phyloP scores from a whole-genome alignment of 2,797 vertebrate genomes.

The Tinamus major region DNA sequence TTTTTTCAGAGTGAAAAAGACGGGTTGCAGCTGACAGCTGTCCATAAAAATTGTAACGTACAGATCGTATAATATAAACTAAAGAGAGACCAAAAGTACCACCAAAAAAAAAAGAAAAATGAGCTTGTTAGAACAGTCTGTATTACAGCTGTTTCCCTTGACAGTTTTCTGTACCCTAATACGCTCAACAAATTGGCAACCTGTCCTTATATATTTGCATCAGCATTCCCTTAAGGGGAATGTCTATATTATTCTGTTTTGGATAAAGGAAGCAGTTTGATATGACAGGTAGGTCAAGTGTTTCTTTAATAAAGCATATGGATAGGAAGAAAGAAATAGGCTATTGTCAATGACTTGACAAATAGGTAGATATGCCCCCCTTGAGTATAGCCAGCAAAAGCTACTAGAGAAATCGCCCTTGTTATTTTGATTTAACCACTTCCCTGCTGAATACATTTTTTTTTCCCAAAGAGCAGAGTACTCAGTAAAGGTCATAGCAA shows the following conservation, averaged over 20 bases:
- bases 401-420: constrained; percentile 82
- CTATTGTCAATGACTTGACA: constrained; percentile 84
- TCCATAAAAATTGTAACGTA: constrained; percentile 77
- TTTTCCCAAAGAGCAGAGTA: background rate
- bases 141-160: constrained; percentile 88
- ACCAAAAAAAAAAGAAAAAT: constrained; percentile 82
- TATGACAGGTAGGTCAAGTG: constrained; percentile 92
- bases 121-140: constrained; percentile 94
- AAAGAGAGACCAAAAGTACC: constrained; percentile 82
- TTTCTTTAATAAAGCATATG: constrained; percentile 91
- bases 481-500: constrained; percentile 17
- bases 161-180: constrained; percentile 88
- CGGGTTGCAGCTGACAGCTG: constrained; percentile 78
- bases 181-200: constrained; percentile 94
- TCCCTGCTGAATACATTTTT: constrained; percentile 54
- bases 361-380: constrained; percentile 85
- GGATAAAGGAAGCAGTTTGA: constrained; percentile 93
- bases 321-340: constrained; percentile 81
- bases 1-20: constrained; percentile 53
- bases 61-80: constrained; percentile 80
- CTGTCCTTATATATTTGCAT: constrained; percentile 96
- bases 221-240: constrained; percentile 89
- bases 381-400: constrained; percentile 79
- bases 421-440: constrained; percentile 85
- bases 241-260: constrained; percentile 89